Conservation (phyloP, 2,113 vertebrate genomes). For the Prochilodus magdalenae region DNA sequence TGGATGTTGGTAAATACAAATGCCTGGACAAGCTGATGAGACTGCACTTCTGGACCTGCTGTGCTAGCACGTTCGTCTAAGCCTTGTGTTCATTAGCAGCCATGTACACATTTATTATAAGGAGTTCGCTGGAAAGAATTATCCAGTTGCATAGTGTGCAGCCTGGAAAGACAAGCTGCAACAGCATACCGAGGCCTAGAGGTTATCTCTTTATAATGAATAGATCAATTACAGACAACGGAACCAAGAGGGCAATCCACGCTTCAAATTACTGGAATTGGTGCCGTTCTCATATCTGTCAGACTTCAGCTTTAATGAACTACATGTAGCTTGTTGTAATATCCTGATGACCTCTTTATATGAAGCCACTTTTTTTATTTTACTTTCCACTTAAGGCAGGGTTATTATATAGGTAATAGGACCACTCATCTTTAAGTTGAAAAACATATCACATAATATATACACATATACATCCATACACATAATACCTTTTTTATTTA, state of each 20-base stretch:
- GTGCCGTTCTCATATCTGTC: neutral
- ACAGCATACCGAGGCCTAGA: neutral
- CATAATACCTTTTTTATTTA: no score
- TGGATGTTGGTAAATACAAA: neutral
- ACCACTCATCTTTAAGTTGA: no score
- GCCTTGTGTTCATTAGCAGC: neutral
- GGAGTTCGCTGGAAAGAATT: neutral
- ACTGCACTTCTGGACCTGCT: neutral
- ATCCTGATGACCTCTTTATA: conserved; percentile 3
- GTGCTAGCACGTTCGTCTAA: conserved; percentile 18
- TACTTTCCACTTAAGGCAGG: neutral
- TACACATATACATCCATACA: no score
- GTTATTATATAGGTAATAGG: no score
- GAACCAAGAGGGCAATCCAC: neutral
- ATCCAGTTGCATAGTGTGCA: neutral
- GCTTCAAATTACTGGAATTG: neutral
- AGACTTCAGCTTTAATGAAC: neutral
- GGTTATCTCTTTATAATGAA: conserved; percentile 11
- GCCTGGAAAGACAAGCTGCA: neutral
- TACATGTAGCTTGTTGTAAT: neutral
- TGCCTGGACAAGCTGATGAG: neutral
- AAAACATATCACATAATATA: no score
- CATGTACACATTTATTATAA: neutral
- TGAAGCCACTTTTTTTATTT: neutral
- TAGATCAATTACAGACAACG: conserved; percentile 14